These are phyloP conservation scores for Paradisaea rubra DNA, from an alignment of 2,113 vertebrate genomes.

Conservation along the genomic window DNA sequence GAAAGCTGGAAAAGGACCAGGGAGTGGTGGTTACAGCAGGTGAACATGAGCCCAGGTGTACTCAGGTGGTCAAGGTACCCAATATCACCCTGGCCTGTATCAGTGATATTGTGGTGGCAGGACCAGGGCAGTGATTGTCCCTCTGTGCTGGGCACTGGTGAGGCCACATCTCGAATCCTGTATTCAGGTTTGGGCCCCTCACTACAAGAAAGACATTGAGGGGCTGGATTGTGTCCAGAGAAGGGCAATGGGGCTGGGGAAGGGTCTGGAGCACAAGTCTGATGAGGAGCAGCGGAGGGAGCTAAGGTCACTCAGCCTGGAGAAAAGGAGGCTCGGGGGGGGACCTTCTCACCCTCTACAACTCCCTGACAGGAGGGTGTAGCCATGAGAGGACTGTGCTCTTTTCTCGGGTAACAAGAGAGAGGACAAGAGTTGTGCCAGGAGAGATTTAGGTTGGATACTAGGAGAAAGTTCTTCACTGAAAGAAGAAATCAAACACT, in stretches of 20 bases:
- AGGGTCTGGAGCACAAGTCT: background rate
- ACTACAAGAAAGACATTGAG: background rate
- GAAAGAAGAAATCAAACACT: background rate
- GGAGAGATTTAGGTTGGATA: background rate
- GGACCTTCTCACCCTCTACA: background rate
- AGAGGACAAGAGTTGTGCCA: background rate
- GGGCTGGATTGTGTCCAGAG: background rate
- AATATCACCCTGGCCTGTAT: background rate
- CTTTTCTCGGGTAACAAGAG: background rate
- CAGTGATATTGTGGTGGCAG: background rate
- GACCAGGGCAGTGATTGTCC: accelerated
- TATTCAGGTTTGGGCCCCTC: background rate
- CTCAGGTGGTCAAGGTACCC: background rate
- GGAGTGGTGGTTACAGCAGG: accelerated
- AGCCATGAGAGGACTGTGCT: background rate
- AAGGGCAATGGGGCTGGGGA: background rate
- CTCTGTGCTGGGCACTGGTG: background rate
- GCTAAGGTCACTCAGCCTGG: background rate
- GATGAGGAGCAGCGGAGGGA: background rate
- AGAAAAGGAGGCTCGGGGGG: background rate
- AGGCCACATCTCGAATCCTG: accelerated
- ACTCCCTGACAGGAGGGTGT: background rate
- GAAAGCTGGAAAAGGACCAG: background rate
- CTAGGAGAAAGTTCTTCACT: background rate
- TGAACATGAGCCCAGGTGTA: background rate